These are phyloP conservation scores for Denticeps clupeoides DNA, from an alignment of 2,797 vertebrate species.

Conservation along the genomic window DNA sequence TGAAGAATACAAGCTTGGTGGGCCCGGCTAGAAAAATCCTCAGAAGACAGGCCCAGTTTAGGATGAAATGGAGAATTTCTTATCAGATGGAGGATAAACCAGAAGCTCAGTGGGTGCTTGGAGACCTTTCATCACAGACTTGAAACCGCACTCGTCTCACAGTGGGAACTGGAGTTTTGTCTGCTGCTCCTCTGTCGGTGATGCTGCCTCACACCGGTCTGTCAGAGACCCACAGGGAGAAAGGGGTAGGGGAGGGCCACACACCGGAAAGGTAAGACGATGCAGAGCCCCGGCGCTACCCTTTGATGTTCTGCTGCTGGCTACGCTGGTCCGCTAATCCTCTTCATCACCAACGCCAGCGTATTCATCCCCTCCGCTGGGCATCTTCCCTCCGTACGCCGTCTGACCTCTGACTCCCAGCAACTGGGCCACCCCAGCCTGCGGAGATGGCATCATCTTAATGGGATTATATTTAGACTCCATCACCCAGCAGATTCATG, in stretches of 20 bases:
- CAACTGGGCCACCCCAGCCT: slow-evolving; percentile 8
- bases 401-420: slow-evolving; percentile 25
- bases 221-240: no score
- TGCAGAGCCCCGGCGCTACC: not conserved
- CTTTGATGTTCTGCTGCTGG: slow-evolving; percentile 17
- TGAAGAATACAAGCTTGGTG: no score
- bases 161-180: slow-evolving; percentile 2
- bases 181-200: not conserved
- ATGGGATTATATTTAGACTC: slow-evolving; percentile 21
- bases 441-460: slow-evolving; percentile 2
- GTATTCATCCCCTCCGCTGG: slow-evolving; percentile 26
- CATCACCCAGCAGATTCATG: slow-evolving; percentile 15
- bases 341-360: slow-evolving; percentile 30
- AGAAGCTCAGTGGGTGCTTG: not conserved
- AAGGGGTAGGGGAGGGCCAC: not conserved
- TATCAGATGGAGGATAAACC: not conserved
- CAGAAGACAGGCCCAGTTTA: not conserved
- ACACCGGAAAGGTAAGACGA: slow-evolving; percentile 5
- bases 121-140: not conserved
- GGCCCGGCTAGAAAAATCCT: no score
- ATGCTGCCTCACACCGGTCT: no score
- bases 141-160: slow-evolving; percentile 7
- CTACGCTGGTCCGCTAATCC: slow-evolving; percentile 32
- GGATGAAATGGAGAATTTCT: not conserved
- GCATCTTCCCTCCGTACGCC: slow-evolving; percentile 16